A percentile compares a stretch with the other conserved stretches of the same genome.
These are phyloP conservation scores for Rhyacophila evoluta DNA, from an alignment of 2,888 invertebrate genomes.

Conservation along the genomic window DNA sequence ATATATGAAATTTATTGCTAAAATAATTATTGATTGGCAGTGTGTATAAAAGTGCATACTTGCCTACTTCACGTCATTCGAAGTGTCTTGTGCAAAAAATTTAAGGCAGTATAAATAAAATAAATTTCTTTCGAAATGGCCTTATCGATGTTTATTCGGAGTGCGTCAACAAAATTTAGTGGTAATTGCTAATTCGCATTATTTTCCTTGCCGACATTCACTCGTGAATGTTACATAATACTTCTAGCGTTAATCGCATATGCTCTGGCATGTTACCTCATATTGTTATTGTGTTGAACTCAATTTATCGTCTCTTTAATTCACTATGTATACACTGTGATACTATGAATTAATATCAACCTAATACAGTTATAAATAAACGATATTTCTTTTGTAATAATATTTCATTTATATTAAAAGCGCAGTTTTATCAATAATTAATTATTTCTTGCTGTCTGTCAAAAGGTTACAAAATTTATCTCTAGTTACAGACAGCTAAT, in stretches of 20 bases:
- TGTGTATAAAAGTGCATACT: not conserved
- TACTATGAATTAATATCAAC: too few relatives aligned
- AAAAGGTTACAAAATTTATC: too few relatives aligned
- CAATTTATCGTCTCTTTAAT: too few relatives aligned
- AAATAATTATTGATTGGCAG: not conserved
- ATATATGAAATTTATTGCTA: too few relatives aligned
- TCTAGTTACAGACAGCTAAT: too few relatives aligned
- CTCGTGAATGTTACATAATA: conserved; percentile 6
- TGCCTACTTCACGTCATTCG: not conserved
- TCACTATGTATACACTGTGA: too few relatives aligned
- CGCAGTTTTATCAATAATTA: too few relatives aligned
- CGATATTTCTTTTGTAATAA: too few relatives aligned
- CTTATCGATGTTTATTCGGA: conserved; percentile 65
- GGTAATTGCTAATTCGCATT: conserved; percentile 27
- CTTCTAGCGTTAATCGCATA: not conserved
- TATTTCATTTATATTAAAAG: too few relatives aligned
- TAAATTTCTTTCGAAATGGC: conserved; percentile 59
- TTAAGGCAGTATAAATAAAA: not conserved
- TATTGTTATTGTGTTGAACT: not conserved
- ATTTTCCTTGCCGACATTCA: not conserved
- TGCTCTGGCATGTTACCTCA: not conserved
- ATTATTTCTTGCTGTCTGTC: too few relatives aligned
- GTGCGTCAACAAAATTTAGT: conserved; percentile 55
- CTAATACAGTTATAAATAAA: not conserved
- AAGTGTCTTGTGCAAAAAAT: not conserved